Conservation (phyloP, 92 coral and sea anemone species). For the Phenganax subtilis region DNA sequence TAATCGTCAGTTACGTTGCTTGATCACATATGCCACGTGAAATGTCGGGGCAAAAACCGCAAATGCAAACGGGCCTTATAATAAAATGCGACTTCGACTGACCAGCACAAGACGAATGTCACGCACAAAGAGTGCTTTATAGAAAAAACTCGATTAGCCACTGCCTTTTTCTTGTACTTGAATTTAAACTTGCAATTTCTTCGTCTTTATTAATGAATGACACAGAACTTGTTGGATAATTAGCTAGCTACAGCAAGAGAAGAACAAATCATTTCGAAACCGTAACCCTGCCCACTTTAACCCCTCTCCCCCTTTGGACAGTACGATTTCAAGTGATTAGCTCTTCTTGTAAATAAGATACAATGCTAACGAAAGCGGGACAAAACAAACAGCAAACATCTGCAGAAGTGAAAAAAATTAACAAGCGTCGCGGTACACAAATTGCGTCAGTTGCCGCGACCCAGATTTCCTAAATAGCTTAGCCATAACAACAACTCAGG, state of each 20-base stretch:
- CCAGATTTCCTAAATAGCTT: conserved; percentile 20
- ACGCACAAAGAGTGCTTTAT: not conserved
- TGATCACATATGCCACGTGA: too few species aligned
- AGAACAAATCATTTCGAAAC: not conserved
- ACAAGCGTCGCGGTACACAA: not conserved
- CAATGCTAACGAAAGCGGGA: not conserved
- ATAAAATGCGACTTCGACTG: not conserved
- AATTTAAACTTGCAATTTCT: not conserved
- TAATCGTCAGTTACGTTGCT: too few species aligned
- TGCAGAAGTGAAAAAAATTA: not conserved
- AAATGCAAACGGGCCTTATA: not conserved
- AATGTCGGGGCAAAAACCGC: not conserved
- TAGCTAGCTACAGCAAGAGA: not conserved
- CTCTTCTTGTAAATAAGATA: not conserved
- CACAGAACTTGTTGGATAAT: not conserved
- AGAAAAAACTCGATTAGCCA: too few species aligned
- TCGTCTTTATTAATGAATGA: not conserved
- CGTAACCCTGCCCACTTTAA: not conserved
- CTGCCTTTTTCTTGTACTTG: too few species aligned
- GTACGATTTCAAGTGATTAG: not conserved
- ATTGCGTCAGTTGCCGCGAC: not conserved
- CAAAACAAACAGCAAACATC: not conserved
- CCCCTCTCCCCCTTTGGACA: not conserved
- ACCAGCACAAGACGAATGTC: not conserved
- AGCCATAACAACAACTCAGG: conserved; percentile 15